phyloP scores from a whole-genome alignment of 1,140 invertebrate species.

The Drosophila persimilis region DNA sequence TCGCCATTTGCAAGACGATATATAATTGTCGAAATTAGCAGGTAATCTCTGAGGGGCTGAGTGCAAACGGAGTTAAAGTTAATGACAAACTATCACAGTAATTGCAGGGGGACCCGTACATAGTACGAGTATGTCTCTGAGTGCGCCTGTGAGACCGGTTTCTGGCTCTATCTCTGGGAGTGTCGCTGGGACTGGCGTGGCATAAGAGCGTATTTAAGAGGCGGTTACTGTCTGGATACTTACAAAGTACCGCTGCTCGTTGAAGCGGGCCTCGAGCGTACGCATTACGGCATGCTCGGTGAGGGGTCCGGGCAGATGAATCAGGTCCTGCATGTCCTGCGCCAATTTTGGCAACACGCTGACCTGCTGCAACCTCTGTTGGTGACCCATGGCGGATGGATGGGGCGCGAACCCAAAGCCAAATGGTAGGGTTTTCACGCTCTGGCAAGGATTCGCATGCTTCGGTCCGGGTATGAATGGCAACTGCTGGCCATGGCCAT shows the following conservation, averaged over 20 bases:
- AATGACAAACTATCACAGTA: conserved; percentile 70
- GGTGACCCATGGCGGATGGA: conserved; percentile 5
- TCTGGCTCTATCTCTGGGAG: neutral
- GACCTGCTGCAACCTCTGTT: conserved; percentile 30
- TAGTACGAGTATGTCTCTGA: neutral
- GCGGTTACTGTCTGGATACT: conserved; percentile 83
- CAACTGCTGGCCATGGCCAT: conserved; percentile 50
- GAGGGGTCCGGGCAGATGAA: conserved; percentile 94
- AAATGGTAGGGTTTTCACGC: conserved; percentile 70
- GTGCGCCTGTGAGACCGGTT: conserved; percentile 27
- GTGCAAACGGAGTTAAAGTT: conserved; percentile 61
- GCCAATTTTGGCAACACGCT: conserved; percentile 46
- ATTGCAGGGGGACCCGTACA: conserved; percentile 33
- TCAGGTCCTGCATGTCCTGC: conserved; percentile 91
- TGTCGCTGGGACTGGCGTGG: neutral
- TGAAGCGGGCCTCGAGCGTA: conserved; percentile 94
- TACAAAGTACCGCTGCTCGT: conserved; percentile 93
- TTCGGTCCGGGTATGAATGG: conserved; percentile 61
- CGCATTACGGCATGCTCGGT: conserved; percentile 97
- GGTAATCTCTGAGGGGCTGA: conserved; percentile 54
- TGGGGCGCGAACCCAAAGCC: conserved; percentile 50
- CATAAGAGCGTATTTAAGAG: conserved; percentile 37
- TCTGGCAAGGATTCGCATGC: conserved; percentile 71
- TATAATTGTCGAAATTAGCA: conserved; percentile 72
- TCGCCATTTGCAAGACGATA: conserved; percentile 18